A percentile compares a stretch with the other conserved stretches of the same genome.
Evolutionary conservation across 1,140 invertebrate species (phyloP).

Genomic region (Brachionus asplanchnoidis): DNA sequence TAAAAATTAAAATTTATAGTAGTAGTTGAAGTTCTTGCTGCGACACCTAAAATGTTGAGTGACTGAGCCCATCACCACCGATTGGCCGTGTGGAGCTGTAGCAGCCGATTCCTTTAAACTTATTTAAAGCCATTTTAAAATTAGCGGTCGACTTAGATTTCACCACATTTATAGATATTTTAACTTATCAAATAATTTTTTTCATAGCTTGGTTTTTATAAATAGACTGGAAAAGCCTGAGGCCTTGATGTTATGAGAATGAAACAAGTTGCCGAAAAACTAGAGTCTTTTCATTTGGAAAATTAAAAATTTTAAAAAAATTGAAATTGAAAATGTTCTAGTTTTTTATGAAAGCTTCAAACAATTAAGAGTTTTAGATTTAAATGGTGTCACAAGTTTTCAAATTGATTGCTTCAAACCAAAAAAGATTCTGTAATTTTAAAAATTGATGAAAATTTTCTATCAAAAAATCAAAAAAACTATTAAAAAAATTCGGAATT

Average conservation of each 20-base stretch:
- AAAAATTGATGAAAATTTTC: neutral
- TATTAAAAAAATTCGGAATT: neutral
- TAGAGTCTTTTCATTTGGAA: neutral
- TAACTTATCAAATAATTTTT: neutral
- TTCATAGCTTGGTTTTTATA: neutral
- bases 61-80: too few relatives aligned
- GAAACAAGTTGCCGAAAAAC: neutral
- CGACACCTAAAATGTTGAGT: too few relatives aligned
- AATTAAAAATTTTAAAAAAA: neutral
- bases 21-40: too few relatives aligned
- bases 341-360: neutral
- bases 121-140: too few relatives aligned
- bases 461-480: too few relatives aligned
- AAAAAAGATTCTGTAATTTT: neutral
- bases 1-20: too few relatives aligned
- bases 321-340: neutral
- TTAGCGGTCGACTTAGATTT: too few relatives aligned
- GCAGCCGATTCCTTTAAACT: too few relatives aligned
- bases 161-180: too few relatives aligned
- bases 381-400: neutral
- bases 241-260: neutral
- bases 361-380: neutral
- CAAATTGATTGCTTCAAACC: neutral
- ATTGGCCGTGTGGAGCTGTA: too few relatives aligned
- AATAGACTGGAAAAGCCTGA: neutral